Evolutionary conservation across 2,888 invertebrate genomes (phyloP).

Genomic region (Galerucella pusilla): DNA sequence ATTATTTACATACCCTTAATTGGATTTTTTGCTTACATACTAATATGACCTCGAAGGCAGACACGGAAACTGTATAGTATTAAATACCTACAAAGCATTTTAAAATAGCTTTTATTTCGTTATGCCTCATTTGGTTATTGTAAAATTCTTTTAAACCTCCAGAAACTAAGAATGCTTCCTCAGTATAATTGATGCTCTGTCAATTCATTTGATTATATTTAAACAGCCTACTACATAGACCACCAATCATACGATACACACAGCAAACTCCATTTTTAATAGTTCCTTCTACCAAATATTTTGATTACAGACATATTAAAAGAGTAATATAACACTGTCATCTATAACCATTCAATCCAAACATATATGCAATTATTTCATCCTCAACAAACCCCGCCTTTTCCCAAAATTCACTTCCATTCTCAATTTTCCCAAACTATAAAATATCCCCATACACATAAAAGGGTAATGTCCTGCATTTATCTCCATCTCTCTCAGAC

Average conservation of each 20-base stretch:
- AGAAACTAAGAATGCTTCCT: too few relatives aligned
- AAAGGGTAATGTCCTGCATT: constrained; percentile 56
- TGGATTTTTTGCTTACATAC: constrained; percentile 25
- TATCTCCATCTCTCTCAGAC: constrained; percentile 46
- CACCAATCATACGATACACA: too few relatives aligned
- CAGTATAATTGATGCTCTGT: too few relatives aligned
- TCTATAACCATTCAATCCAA: background rate
- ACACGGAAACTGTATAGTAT: constrained; percentile 18
- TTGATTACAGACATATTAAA: too few relatives aligned
- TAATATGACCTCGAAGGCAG: constrained; percentile 6
- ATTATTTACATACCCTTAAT: constrained; percentile 25
- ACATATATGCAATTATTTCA: background rate
- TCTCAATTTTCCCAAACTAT: constrained; percentile 14
- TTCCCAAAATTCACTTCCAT: background rate
- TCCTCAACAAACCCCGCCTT: background rate
- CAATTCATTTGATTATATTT: too few relatives aligned
- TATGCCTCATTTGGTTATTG: background rate
- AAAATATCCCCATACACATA: constrained; percentile 20
- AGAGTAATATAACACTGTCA: background rate
- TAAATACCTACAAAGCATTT: background rate
- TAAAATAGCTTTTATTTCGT: background rate
- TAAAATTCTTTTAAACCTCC: too few relatives aligned
- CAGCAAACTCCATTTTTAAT: too few relatives aligned
- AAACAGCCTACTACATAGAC: too few relatives aligned
- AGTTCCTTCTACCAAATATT: too few relatives aligned